A percentile compares a stretch with the other conserved stretches of the same genome.
Evolutionary conservation across 1,140 invertebrate species (phyloP).

Genomic region (Nephila pilipes): DNA sequence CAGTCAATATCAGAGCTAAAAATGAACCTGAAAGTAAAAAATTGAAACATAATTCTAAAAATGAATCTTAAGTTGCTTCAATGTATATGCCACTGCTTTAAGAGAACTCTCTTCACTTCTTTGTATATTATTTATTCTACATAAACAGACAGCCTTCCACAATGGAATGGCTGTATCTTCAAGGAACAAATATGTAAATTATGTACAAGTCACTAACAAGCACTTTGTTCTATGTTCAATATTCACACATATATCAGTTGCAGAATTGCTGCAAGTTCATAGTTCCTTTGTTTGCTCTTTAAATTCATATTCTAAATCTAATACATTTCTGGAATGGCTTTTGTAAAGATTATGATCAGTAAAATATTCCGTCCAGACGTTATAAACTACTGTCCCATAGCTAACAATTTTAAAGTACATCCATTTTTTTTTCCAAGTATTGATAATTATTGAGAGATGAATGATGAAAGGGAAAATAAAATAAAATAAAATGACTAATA

Average conservation of each 20-base stretch:
- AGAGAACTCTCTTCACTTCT: not conserved
- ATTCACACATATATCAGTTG: conserved; percentile 67
- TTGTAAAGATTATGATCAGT: conserved; percentile 56
- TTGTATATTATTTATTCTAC: conserved; percentile 49
- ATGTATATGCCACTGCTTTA: conserved; percentile 59
- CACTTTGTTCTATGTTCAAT: conserved; percentile 75
- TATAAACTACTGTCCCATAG: not conserved
- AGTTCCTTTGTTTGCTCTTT: conserved; percentile 25
- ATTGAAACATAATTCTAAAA: conserved; percentile 7
- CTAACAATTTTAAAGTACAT: conserved; percentile 55
- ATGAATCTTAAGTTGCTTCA: conserved; percentile 27
- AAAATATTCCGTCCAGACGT: conserved; percentile 53
- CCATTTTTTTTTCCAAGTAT: not conserved
- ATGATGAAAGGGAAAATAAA: not conserved
- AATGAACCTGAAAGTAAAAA: not conserved
- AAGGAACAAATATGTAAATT: conserved; percentile 70
- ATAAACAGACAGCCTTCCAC: conserved; percentile 51
- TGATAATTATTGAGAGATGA: conserved; percentile 14
- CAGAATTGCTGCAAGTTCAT: conserved; percentile 43
- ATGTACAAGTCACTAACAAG: conserved; percentile 72
- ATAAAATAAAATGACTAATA: conserved; percentile 25
- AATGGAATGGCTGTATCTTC: conserved; percentile 42
- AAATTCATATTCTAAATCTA: conserved; percentile 51
- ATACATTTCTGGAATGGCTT: conserved; percentile 67
- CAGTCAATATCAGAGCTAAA: conserved; percentile 1